phyloP scores from a whole-genome alignment of 2,888 invertebrate species.

The Automeris io region DNA sequence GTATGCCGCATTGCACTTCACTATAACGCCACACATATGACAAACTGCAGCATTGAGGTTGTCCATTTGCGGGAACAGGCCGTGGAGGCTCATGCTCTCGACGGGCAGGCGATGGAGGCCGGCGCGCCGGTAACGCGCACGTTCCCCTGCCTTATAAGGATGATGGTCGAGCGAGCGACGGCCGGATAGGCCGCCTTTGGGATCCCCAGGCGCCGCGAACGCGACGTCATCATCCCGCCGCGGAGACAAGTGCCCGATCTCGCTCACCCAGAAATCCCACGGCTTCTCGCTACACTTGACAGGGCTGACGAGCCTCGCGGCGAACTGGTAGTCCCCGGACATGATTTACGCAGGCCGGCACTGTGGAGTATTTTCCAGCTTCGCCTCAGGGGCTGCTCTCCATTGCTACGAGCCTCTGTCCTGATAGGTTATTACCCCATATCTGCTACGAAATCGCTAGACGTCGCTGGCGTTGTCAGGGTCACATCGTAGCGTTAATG shows the following conservation, averaged over 20 bases:
- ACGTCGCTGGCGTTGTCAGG: slow-evolving; percentile 39
- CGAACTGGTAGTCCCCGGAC: slow-evolving; percentile 63
- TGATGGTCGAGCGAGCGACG: slow-evolving; percentile 43
- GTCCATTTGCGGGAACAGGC: slow-evolving; percentile 87
- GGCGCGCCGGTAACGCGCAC: slow-evolving; percentile 50
- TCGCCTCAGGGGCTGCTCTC: slow-evolving; percentile 58
- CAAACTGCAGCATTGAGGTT: slow-evolving; percentile 86
- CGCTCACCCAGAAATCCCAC: slow-evolving; percentile 71
- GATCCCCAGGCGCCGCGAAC: slow-evolving; percentile 47
- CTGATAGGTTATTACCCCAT: slow-evolving; percentile 76
- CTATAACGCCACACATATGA: slow-evolving; percentile 84
- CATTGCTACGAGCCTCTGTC: slow-evolving; percentile 59
- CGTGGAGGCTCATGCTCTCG: slow-evolving; percentile 85
- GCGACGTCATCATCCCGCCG: slow-evolving; percentile 54
- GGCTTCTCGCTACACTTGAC: slow-evolving; percentile 70
- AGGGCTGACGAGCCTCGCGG: slow-evolving; percentile 63
- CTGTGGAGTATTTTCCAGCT: slow-evolving; percentile 37
- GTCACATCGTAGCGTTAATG: slow-evolving; percentile 57
- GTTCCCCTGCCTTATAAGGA: slow-evolving; percentile 45
- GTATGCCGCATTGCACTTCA: slow-evolving; percentile 87
- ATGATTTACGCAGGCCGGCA: slow-evolving; percentile 51
- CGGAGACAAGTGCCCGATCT: slow-evolving; percentile 68
- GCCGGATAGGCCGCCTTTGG: slow-evolving; percentile 40
- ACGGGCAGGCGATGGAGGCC: slow-evolving; percentile 72
- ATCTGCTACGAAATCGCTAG: slow-evolving; percentile 45